Conservation (phyloP, 2,888 invertebrate species). For the Taenaris catops region DNA sequence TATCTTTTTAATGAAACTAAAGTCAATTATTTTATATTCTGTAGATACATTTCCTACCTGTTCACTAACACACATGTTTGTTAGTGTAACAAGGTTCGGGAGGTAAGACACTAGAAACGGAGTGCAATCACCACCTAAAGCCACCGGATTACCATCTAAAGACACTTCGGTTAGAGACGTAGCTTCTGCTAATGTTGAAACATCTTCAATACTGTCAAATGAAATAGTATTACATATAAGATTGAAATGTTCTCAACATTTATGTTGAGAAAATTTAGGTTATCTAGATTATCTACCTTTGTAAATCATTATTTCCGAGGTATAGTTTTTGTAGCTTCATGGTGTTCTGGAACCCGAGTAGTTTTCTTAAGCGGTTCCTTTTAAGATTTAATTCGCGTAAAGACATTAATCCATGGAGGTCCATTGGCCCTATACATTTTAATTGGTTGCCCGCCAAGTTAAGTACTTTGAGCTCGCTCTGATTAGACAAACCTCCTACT, state of each 20-base stretch:
- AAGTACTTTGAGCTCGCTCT: conserved; percentile 91
- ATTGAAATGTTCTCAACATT: not conserved
- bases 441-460: conserved; percentile 97
- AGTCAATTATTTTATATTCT: no score
- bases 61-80: conserved; percentile 89
- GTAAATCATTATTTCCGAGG: conserved; percentile 89
- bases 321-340: conserved; percentile 88
- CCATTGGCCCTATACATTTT: conserved; percentile 85
- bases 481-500: conserved; percentile 83
- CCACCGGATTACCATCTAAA: conserved; percentile 92
- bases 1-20: no score
- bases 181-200: conserved; percentile 89
- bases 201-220: conserved; percentile 88
- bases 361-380: conserved; percentile 89
- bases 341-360: conserved; percentile 89
- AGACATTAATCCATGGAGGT: conserved; percentile 87
- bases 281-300: conserved; percentile 52
- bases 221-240: no score
- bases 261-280: not conserved
- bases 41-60: conserved; percentile 68
- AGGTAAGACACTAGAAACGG: conserved; percentile 90
- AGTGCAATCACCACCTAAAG: conserved; percentile 88
- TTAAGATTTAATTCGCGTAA: conserved; percentile 93
- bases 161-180: conserved; percentile 89
- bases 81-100: conserved; percentile 85